Base-by-base conservation (phyloP, 2,113 vertebrate genomes). In the Catharus minimus region DNA sequence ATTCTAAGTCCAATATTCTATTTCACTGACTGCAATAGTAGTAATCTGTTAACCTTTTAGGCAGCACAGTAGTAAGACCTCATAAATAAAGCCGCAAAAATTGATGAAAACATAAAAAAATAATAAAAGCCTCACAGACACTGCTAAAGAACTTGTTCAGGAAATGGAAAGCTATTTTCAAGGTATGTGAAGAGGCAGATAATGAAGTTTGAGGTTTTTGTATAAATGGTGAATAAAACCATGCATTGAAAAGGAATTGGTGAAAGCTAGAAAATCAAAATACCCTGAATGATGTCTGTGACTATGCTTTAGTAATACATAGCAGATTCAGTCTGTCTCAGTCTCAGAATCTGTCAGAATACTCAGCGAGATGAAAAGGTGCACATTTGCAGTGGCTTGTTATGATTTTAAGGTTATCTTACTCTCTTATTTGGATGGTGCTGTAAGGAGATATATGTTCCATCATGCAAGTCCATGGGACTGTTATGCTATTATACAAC, bases 31-130 rank as follows among this genome's bases (percentile, higher is more conserved):
- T 86, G 80, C 85, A 90, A 60, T 53, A 77, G 49, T 43, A 87
- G 44, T 76, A 93, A 81, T 86, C 76, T 87, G 71, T 86, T 94
- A 92, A 91, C 56, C 52, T 87, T 61, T 78, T 46, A 89, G 82
- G 74, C 28, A 77, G 52, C 50, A 43, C 41, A 64, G 41, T 62
- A 71, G 20, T 3, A 7, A 30, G 10, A 3, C 26, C 13, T 89
- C 66, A 77, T 92, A 93, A 90, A 89, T 91, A 84, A 87, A 89
- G n/a, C 66, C 69, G 23, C 27, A 85, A 80, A 80, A 66, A 87
- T 56, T 67, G 67, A 93, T 89, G 73, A 66, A 93, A 94, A 33
- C 28, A 66, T 73, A 33, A 57, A 83, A 82, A 73, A 69, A 71
- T 52, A 78, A 76, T 64, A 79, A 88, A 88, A 95, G 8, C 21